Evolutionary conservation across 2,888 invertebrate species (phyloP), one percentile per base, ranked within the genome.

Genomic region (Kuschelorhynchus macadamiae): DNA sequence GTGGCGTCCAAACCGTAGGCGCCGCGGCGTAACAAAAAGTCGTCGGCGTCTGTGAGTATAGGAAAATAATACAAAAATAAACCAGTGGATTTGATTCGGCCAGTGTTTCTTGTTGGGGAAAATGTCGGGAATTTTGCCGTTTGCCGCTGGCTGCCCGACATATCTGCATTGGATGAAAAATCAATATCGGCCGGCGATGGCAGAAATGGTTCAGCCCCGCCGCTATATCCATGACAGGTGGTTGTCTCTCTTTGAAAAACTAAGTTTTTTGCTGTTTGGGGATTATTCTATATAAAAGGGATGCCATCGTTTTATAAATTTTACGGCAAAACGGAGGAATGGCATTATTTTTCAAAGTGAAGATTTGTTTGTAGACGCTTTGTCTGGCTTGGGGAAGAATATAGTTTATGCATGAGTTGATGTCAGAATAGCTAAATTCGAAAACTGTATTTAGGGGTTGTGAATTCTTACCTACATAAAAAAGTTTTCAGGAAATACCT

Each of bases 161-260:
- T 83, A 83, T 84, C 84, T 81, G 84, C 84, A 84, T 82, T 84
- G 84, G 82, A 75, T 74, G 80, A 82, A 84, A 84, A 84, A 84
- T 84, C 84, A 83, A 84, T 84, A 83, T 80, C 67, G 53, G 59
- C 32, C 67, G 49, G 59, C 66, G 33, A 47, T 42, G 50, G 65
- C 52, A 41, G 65, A 32, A 59, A 55, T 56, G 52, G 59, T 65
- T 59, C 65, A 52, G 65, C 65, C 65, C 65, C 59, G 46, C 56
- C 52, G 65, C 50, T 41, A 42, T 56, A 33, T 30, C 30, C 25
- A 30, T 59, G 53, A 64, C 68, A 68, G 68, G 68, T 68, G 68
- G 68, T 68, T 68, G 68, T 47, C 59, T 67, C 41, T 67, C 25
- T 36, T 25, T 12, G 56, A 17, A 59, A 49, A 59, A 49, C 46